Base-by-base conservation (phyloP, 2,113 vertebrate genomes). In the Stegostoma tigrinum region DNA sequence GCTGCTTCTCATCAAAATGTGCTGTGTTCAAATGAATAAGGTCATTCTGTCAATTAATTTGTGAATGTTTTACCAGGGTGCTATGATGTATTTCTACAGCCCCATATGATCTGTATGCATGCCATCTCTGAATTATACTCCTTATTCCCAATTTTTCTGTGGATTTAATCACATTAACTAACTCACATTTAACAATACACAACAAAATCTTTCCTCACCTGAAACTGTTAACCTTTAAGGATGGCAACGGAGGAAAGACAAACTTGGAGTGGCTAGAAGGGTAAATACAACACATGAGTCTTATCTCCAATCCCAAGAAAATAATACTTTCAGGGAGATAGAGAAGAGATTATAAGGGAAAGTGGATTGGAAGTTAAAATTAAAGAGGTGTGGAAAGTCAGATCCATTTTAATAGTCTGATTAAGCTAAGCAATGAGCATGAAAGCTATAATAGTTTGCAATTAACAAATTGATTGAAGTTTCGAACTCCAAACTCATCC, bases 391-490 rank as follows among this genome's bases (percentile, higher is more conserved):
- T 45, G 17, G 42, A 48, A 86, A 86, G 42, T 6, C 5, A 23
- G 38, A 45, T n/a, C n/a, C 42, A 87, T 2, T 87, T 52, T 87
- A 55, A 87, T 27, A 27, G 17, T 68, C 2, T 72, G 48, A 52
- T 87, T 87, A 87, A 87, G 30, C 30, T 87, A 87, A 52, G 27
- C n/a, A 55, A 6, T 30, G 48, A 87, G 85, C 85, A 87, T 45
- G 83, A 23, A 87, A 2, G 45, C 7, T 55, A 52, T 72, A 72
- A 72, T 72, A 72, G 70, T 1, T 72, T 72, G 24, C 52, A 87
- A 87, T 23, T 87, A 87, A 87, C 24, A 87, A 45, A 87, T 87
- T 45, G 48, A 87, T 87, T 87, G 85, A 52, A 87, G 48, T 55
- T 87, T 87, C 85, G 55, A 52, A 45, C 45, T 87, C 48, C 45